These are phyloP conservation scores for Chiridota heheva DNA, from an alignment of 35 echinoderm and acorn worm species.

Conservation along the genomic window DNA sequence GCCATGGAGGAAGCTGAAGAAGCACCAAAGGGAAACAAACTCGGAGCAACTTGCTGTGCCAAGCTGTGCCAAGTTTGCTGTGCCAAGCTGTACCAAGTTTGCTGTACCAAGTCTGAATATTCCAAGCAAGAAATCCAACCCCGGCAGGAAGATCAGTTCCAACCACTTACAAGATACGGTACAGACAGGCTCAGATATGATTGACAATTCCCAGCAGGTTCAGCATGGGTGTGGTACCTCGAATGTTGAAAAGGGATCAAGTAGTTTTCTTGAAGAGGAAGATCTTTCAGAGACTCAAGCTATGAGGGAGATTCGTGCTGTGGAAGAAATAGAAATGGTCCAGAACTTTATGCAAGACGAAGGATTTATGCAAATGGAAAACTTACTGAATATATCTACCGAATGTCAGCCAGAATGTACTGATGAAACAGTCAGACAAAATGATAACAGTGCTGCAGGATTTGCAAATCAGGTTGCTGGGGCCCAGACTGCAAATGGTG, in stretches of 20 bases:
- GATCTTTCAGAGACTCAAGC: conserved; percentile 62
- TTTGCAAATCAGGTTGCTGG: conserved; percentile 37
- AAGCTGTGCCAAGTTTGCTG: too few species aligned
- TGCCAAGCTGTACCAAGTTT: too few species aligned
- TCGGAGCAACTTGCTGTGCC: too few species aligned
- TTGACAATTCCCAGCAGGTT: background rate
- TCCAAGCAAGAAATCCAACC: too few species aligned
- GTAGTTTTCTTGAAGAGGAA: conserved; percentile 44
- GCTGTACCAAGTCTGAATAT: too few species aligned
- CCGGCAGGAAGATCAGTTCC: too few species aligned
- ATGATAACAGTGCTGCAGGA: background rate
- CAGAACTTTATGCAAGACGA: conserved; percentile 89
- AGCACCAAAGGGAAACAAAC: too few species aligned
- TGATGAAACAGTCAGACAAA: background rate
- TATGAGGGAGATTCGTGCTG: conserved; percentile 78
- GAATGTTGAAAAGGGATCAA: background rate
- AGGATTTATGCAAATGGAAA: conserved; percentile 56
- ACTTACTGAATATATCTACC: conserved; percentile 16
- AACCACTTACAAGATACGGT: too few species aligned
- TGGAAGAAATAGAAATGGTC: conserved; percentile 81
- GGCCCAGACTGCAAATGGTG: conserved; percentile 61
- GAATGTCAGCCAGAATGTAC: conserved; percentile 6
- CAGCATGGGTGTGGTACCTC: background rate
- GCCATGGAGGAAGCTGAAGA: too few species aligned
- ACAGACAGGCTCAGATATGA: too few species aligned